Percentiles rank a stretch among this genome's conserved stretches.
Evolutionary conservation across 2,797 vertebrate species (phyloP).

Genomic region (Tiaroga cobitis): DNA sequence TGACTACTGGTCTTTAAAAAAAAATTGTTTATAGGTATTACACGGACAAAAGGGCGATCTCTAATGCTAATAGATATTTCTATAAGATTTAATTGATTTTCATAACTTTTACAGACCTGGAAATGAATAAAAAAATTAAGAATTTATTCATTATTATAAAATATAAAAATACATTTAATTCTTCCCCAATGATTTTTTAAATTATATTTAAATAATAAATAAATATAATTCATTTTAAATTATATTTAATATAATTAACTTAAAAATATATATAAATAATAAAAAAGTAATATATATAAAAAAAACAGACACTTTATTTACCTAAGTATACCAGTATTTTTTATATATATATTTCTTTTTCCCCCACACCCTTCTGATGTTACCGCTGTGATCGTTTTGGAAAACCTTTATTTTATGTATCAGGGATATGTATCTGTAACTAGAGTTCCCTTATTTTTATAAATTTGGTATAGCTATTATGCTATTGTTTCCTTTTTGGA

Average conservation of each 20-base stretch:
- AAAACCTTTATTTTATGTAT: background rate
- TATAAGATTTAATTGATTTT: background rate
- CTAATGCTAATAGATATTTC: too few species aligned
- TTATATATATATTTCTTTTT: too few species aligned
- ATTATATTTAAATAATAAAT: too few species aligned
- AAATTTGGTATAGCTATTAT: rapidly evolving
- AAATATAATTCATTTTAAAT: too few species aligned
- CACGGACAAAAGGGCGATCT: background rate
- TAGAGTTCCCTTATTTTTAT: background rate
- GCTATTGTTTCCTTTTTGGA: background rate
- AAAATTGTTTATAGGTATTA: too few species aligned
- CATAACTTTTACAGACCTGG: background rate
- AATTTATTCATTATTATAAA: background rate
- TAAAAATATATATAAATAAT: too few species aligned
- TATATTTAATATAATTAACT: too few species aligned
- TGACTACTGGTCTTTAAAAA: background rate
- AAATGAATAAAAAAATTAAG: background rate
- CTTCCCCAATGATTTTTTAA: background rate
- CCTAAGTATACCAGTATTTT: too few species aligned
- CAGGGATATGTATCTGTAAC: background rate
- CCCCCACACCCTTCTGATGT: background rate
- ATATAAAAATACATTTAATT: background rate
- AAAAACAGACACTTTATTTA: background rate
- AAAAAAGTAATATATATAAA: too few species aligned
- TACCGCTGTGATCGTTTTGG: background rate